phyloP scores from a whole-genome alignment of 2,113 vertebrate species.

The Alaudala cheleensis region DNA sequence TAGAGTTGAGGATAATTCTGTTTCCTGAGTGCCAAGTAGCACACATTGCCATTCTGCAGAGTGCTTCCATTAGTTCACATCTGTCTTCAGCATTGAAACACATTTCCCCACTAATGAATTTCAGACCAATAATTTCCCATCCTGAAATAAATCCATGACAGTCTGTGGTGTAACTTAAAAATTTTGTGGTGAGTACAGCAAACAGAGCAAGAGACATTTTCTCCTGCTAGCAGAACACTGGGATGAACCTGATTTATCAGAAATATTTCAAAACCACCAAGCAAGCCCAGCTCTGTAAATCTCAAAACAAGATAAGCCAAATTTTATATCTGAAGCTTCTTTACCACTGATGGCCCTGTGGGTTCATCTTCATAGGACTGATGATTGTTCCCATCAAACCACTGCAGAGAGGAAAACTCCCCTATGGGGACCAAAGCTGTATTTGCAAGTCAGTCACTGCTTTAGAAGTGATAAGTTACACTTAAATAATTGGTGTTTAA shows the following conservation, averaged over 20 bases:
- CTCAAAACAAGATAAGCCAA: neutral
- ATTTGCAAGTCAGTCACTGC: neutral
- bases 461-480: neutral
- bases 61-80: slow-evolving; percentile 45
- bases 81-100: slow-evolving; percentile 27
- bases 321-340: neutral
- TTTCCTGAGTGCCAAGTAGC: neutral
- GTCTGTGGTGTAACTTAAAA: neutral
- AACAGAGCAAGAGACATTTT: neutral
- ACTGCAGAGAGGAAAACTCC: neutral
- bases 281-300: neutral
- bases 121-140: slow-evolving; percentile 53
- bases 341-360: neutral
- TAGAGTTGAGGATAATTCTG: slow-evolving; percentile 4
- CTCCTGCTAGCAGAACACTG: slow-evolving; percentile 15
- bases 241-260: slow-evolving; percentile 14
- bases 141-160: slow-evolving; percentile 23
- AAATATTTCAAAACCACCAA: slow-evolving; percentile 10
- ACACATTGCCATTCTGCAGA: neutral
- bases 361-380: neutral
- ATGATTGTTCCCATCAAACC: neutral
- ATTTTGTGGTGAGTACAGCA: slow-evolving; percentile 7
- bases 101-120: slow-evolving; percentile 47
- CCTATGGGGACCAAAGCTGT: neutral
- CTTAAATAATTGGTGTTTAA: neutral